Conservation (phyloP, 2,797 vertebrate genomes). For the Spatula clypeata region DNA sequence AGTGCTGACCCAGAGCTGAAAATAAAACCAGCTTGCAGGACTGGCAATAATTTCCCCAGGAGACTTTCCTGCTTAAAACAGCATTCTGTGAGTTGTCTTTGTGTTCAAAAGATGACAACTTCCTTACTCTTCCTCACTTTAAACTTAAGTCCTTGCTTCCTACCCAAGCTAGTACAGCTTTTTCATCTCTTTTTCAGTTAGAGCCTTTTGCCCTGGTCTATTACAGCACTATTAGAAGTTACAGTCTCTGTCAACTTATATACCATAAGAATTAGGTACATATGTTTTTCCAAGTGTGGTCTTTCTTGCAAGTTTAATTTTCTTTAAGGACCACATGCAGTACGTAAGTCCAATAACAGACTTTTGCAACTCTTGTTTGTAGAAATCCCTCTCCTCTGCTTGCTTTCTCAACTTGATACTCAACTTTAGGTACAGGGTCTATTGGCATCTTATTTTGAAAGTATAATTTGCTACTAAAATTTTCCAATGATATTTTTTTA, state of each 20-base stretch:
- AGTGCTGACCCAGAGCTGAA: conserved; percentile 26
- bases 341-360: background rate
- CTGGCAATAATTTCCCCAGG: background rate
- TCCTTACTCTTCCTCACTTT: background rate
- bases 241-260: background rate
- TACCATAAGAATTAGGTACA: background rate
- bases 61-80: conserved; percentile 12
- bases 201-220: background rate
- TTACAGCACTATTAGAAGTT: background rate
- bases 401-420: background rate
- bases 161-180: background rate
- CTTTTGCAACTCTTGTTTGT: background rate
- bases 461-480: background rate
- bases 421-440: background rate
- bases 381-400: rapidly evolving
- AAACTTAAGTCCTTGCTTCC: background rate
- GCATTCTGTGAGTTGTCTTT: background rate
- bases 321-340: background rate
- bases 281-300: background rate
- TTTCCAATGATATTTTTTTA: background rate
- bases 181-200: background rate
- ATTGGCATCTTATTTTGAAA: background rate
- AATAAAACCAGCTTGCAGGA: conserved; percentile 43
- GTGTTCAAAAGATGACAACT: background rate
- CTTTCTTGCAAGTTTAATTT: background rate